Percentiles rank a stretch among this genome's conserved stretches.
phyloP scores from a whole-genome alignment of 2,113 vertebrate species.

The Silurus meridionalis region DNA sequence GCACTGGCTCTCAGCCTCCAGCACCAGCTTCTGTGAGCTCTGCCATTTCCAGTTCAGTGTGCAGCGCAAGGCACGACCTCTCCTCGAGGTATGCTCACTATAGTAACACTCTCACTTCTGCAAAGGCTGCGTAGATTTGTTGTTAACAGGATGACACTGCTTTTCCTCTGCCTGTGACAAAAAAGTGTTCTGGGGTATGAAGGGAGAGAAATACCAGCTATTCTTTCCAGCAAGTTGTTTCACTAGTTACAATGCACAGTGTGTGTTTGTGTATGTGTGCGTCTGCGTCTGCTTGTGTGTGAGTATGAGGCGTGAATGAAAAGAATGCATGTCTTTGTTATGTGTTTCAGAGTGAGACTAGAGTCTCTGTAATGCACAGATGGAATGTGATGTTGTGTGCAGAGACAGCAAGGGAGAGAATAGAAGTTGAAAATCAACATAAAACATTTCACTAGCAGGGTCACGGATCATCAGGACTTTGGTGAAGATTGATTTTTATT shows the following conservation, averaged over 20 bases:
- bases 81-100: conserved; percentile 82
- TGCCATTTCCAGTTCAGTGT: conserved; percentile 94
- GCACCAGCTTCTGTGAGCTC: conserved; percentile 97
- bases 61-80: conserved; percentile 85
- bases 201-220: not conserved
- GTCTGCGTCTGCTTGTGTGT: not conserved
- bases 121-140: conserved; percentile 48
- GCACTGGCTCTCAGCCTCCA: conserved; percentile 94
- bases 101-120: not conserved
- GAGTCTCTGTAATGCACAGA: conserved; percentile 51
- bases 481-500: not conserved
- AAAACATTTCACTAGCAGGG: not conserved
- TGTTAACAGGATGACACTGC: not conserved
- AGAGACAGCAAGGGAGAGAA: not conserved
- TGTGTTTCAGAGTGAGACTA: not conserved
- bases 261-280: not conserved
- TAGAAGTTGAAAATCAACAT: not conserved
- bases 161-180: not conserved
- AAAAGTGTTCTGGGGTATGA: not conserved
- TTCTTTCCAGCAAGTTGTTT: not conserved
- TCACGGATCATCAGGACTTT: not conserved
- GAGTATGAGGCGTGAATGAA: not conserved
- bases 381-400: conserved; percentile 61
- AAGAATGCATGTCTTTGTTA: conserved; percentile 24
- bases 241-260: not conserved